phyloP scores from a whole-genome alignment of 1,140 invertebrate species.

The Dendrolimus punctatus region DNA sequence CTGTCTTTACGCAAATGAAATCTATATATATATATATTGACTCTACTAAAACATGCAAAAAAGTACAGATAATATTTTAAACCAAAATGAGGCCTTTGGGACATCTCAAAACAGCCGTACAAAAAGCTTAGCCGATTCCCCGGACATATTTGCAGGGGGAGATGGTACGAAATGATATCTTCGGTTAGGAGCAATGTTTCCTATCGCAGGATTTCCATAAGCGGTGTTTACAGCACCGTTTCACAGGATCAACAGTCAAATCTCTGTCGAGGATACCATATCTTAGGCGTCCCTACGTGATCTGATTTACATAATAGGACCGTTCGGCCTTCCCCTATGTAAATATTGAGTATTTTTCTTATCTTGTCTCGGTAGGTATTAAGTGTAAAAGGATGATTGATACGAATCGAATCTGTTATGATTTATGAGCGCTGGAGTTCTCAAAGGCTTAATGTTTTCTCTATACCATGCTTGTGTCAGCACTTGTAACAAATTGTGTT shows the following conservation, averaged over 20 bases:
- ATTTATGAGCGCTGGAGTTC: conserved; percentile 24
- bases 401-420: conserved; percentile 33
- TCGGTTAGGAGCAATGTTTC: conserved; percentile 11
- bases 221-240: conserved; percentile 31
- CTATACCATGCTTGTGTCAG: no score
- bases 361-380: conserved; percentile 23
- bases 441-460: background rate
- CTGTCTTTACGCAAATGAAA: no score
- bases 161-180: conserved; percentile 21
- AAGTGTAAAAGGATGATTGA: conserved; percentile 41
- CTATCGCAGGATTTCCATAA: conserved; percentile 30
- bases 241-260: conserved; percentile 30
- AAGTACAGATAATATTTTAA: no score
- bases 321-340: conserved; percentile 31
- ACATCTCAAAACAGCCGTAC: conserved; percentile 4
- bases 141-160: conserved; percentile 16
- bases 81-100: conserved; percentile 3
- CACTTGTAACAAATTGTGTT: no score
- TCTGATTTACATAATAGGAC: conserved; percentile 47
- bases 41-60: no score
- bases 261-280: conserved; percentile 36
- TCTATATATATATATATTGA: no score
- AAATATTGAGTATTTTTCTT: conserved; percentile 31
- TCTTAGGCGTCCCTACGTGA: conserved; percentile 38
- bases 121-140: conserved; percentile 10